These are phyloP conservation scores for Lepidurus couesii DNA, from an alignment of 1,140 invertebrate species.

Conservation along the genomic window DNA sequence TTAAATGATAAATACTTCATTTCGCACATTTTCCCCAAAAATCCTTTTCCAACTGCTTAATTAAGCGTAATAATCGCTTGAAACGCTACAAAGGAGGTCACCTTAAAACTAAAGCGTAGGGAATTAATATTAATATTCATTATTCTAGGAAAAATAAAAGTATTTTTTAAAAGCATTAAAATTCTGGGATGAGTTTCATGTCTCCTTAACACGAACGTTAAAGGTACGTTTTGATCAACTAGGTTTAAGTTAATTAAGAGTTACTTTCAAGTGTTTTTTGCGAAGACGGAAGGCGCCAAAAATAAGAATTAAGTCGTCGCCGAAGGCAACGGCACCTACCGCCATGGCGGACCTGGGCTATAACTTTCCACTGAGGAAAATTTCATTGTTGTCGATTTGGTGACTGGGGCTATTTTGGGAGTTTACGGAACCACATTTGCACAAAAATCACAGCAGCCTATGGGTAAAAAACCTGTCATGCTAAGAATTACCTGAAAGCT, in stretches of 20 bases:
- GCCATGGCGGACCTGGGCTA: background rate
- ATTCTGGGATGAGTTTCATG: too few relatives aligned
- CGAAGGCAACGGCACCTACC: conserved; percentile 17
- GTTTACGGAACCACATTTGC: background rate
- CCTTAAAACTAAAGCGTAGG: too few relatives aligned
- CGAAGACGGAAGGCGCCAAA: background rate
- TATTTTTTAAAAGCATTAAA: too few relatives aligned
- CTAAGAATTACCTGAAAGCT: background rate
- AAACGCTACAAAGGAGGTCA: too few relatives aligned
- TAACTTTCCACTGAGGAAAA: conserved; percentile 2
- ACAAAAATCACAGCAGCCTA: background rate
- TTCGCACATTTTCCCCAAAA: too few relatives aligned
- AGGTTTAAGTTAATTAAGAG: background rate
- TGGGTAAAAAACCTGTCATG: background rate
- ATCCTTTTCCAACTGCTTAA: too few relatives aligned
- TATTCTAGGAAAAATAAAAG: too few relatives aligned
- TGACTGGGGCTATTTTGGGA: background rate
- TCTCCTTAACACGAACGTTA: background rate
- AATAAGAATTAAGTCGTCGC: background rate
- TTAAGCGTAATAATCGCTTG: too few relatives aligned
- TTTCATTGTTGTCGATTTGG: background rate
- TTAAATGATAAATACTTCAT: too few relatives aligned
- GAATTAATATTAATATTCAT: too few relatives aligned
- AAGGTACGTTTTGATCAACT: background rate
- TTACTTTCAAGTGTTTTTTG: background rate